Conservation (phyloP, 2,888 invertebrate species). For the Cryptus armator region DNA sequence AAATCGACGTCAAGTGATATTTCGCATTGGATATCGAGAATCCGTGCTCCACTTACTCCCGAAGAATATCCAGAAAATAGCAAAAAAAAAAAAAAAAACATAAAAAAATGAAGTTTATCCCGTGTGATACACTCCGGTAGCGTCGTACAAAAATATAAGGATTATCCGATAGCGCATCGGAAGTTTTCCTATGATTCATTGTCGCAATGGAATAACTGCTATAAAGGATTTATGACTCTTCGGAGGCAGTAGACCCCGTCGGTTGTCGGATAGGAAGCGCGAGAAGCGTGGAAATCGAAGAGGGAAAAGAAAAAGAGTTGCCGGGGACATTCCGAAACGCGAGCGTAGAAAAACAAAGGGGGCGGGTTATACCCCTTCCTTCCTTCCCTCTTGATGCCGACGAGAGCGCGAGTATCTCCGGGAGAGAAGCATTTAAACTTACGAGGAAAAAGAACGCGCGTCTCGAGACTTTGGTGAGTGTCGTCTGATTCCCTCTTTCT, state of each 20-base stretch:
- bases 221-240: conserved; percentile 64
- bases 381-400: conserved; percentile 8
- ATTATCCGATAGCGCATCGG: conserved; percentile 51
- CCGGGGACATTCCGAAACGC: conserved; percentile 12
- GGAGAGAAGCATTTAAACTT: conserved; percentile 68
- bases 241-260: conserved; percentile 37
- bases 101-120: conserved; percentile 5
- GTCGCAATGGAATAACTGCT: conserved; percentile 61
- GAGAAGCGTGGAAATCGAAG: conserved; percentile 25
- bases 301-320: conserved; percentile 37
- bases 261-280: conserved; percentile 45
- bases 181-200: conserved; percentile 57
- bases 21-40: conserved; percentile 26
- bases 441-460: conserved; percentile 48
- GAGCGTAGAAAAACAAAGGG: conserved; percentile 35
- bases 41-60: neutral
- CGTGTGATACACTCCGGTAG: neutral
- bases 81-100: conserved; percentile 29
- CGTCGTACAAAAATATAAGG: conserved; percentile 14
- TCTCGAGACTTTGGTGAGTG: conserved; percentile 64
- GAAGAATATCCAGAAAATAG: neutral
- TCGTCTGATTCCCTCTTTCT: conserved; percentile 55
- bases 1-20: conserved; percentile 27
- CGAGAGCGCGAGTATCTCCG: conserved; percentile 40
- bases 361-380: neutral